phyloP scores from a whole-genome alignment of 2,797 vertebrate species.

The Rhinogobio ventralis region DNA sequence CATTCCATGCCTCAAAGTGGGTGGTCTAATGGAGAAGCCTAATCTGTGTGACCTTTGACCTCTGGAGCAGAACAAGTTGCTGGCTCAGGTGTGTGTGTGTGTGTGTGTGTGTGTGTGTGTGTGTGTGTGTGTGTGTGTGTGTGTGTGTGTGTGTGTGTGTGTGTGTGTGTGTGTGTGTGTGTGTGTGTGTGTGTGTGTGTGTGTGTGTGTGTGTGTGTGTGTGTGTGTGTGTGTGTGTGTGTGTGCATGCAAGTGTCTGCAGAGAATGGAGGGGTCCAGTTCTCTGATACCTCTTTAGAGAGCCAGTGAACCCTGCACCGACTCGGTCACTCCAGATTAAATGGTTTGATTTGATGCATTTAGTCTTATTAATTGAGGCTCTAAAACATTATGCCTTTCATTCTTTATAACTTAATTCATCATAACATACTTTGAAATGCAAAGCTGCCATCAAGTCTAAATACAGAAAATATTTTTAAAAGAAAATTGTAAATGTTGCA shows the following conservation, averaged over 20 bases:
- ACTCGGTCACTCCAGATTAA: constrained; percentile 39
- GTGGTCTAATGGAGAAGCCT: constrained; percentile 69
- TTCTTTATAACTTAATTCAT: not conserved
- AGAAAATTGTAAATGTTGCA: not conserved
- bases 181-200: not conserved
- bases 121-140: not conserved
- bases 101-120: not conserved
- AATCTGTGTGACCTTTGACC: constrained; percentile 71
- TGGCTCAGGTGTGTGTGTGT: constrained; percentile 52
- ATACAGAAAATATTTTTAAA: not conserved
- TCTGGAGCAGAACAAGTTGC: constrained; percentile 54
- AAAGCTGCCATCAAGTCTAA: constrained; percentile 7
- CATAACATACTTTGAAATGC: not conserved
- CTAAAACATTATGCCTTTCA: not conserved
- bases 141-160: not conserved
- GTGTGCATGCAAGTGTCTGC: not conserved
- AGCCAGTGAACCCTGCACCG: constrained; percentile 54
- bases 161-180: not conserved
- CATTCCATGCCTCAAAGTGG: constrained; percentile 58
- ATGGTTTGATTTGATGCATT: constrained; percentile 9
- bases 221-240: constrained; percentile 52
- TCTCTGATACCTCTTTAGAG: constrained; percentile 40
- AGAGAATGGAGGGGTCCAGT: not conserved
- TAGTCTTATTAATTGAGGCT: constrained; percentile 14
- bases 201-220: not conserved